Evolutionary conservation across 2,113 vertebrate species (phyloP), one percentile per base, ranked within the genome.

Genomic region (Suncus etruscus): DNA sequence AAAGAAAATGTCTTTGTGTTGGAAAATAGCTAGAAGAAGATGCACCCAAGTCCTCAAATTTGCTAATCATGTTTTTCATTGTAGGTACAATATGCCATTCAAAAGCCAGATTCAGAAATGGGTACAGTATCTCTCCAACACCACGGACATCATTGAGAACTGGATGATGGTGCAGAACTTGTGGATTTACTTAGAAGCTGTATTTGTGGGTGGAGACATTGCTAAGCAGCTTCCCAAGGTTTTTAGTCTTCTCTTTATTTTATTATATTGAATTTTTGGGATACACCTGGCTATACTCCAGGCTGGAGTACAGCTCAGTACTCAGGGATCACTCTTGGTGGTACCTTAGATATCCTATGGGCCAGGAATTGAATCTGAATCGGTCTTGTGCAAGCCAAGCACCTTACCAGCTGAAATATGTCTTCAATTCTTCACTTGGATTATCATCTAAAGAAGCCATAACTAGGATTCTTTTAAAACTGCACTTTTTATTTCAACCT

Each of bases 211-310:
- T 14, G 99, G 99, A 94, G 99, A 99, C 95, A 99, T 99, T 16
- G 99, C 99, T 94, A 99, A 99, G 92, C 99, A 99, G 92, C 98
- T 99, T 88, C 99, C 99, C 12, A 99, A 99, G 98, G 99, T 99
- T 96, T 92, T 65, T 50, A n/a, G 78, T 63, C 7, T 45, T 85
- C 51, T 86, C 45, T 79, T 24, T 90, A 39, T 15, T 66, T 39
- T 14, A 31, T 72, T 39, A 31, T 10, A 72, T 20, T 29, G 31
- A 11, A 7, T 72, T 72, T 61, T 18, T 16, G 58, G 58, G 14
- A 4, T 18, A 61, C 58, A 61, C 18, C 58, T 61, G 18, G 15
- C 58, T 61, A 16, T 22, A 20, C 15, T 22, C 18, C 2, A 20
- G 14, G 18, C 58, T 61, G 4, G 8, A 3, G 18, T 22, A 7